Evolutionary conservation across 1,140 invertebrate species (phyloP).

Genomic region (Acromyrmex heyeri): DNA sequence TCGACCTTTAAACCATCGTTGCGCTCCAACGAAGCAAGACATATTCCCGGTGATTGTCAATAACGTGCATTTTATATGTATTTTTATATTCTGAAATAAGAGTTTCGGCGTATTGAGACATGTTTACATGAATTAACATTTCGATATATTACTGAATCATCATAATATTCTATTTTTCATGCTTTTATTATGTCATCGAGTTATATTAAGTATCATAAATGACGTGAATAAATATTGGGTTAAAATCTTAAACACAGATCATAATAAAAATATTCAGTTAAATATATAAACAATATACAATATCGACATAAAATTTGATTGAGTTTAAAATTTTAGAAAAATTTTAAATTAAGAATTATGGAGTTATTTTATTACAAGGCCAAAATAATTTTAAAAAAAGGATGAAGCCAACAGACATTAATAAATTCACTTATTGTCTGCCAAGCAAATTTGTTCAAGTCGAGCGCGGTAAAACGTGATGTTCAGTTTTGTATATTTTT

Average conservation of each 20-base stretch:
- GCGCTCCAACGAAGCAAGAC: constrained; percentile 7
- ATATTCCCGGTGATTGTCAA: constrained; percentile 29
- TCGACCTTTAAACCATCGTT: constrained; percentile 42
- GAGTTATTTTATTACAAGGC: neutral
- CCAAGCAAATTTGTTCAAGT: constrained; percentile 18
- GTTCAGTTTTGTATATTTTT: constrained; percentile 31
- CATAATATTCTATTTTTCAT: neutral
- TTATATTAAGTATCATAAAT: neutral
- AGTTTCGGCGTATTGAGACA: neutral
- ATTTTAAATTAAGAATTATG: neutral
- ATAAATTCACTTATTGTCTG: constrained; percentile 22
- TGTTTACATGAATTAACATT: neutral
- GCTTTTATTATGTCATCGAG: neutral
- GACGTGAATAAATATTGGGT: constrained; percentile 11
- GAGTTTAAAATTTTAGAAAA: neutral
- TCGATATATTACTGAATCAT: neutral
- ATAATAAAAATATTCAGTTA: neutral
- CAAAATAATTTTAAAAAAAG: neutral
- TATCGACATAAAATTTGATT: neutral
- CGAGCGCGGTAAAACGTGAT: neutral
- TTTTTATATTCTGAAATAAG: constrained; percentile 50
- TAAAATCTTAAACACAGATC: neutral
- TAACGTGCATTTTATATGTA: constrained; percentile 44
- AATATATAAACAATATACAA: neutral
- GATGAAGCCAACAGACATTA: neutral